Evolutionary conservation across 2,797 vertebrate genomes (phyloP).

Genomic region (Anas bernieri): DNA sequence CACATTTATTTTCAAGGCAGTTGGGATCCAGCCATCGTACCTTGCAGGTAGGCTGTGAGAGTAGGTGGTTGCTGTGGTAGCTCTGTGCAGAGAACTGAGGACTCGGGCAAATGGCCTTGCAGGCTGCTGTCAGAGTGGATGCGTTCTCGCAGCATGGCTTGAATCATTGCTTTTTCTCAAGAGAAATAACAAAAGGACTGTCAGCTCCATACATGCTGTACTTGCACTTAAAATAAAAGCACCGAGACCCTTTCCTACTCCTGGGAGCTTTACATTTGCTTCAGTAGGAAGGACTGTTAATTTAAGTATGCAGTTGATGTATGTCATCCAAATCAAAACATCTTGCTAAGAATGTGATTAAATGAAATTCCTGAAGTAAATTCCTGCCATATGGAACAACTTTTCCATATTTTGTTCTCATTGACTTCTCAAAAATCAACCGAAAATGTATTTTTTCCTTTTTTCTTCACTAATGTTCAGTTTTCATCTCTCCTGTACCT

Average conservation of each 20-base stretch:
- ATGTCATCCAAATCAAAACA: slow-evolving; percentile 60
- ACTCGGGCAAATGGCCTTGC: background rate
- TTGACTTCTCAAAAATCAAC: slow-evolving; percentile 39
- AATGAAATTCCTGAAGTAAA: slow-evolving; percentile 32
- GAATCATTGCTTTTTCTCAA: background rate
- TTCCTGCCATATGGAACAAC: slow-evolving; percentile 56
- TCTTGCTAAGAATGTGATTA: slow-evolving; percentile 63
- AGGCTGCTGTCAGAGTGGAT: background rate
- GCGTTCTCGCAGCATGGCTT: rapidly evolving
- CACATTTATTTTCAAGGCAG: background rate
- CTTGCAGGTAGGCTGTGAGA: background rate
- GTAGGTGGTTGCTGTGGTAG: background rate
- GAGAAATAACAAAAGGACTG: background rate
- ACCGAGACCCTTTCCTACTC: background rate
- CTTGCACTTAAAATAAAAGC: slow-evolving; percentile 4
- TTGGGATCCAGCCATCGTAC: background rate
- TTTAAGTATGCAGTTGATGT: slow-evolving; percentile 64
- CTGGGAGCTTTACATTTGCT: slow-evolving; percentile 14
- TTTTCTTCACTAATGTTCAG: background rate
- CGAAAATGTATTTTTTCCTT: slow-evolving; percentile 25
- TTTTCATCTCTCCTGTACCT: background rate
- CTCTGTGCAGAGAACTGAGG: background rate
- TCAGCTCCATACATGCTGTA: background rate
- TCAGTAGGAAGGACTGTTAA: slow-evolving; percentile 48
- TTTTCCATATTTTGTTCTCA: slow-evolving; percentile 38